Evolutionary conservation across 2,888 invertebrate genomes (phyloP), one percentile per base, ranked within the genome.

Genomic region (Apoda limacodes): DNA sequence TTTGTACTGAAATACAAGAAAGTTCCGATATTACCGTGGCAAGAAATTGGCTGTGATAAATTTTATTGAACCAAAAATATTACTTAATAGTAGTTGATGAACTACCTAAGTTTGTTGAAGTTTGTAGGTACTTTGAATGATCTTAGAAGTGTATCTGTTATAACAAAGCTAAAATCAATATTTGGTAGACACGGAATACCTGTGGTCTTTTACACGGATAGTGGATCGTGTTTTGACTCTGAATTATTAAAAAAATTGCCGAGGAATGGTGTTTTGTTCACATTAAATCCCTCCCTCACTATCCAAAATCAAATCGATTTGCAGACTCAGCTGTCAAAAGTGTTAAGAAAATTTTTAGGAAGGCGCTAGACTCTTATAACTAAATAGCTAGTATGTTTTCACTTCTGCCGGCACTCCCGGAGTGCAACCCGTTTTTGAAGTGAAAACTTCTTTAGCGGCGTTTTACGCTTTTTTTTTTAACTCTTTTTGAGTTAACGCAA

Each of bases 131-230:
- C 5, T 7, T 6, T 7, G 7, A 7, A 17, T 25, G 29, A 13
- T 29, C 11, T 2, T 40, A 41, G 1, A 13, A 24, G 3, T n/a
- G 9, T 5, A 21, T 41, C n/a, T n/a, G n/a, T n/a, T 5, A 42
- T 46, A 9, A 14, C 27, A 6, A 25, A 38, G 14, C 23, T 42
- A 9, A 46, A 46, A 32, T 9, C 20, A 5, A 40, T 40, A 12
- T 43, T 45, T 33, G 23, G 33, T 5, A 32, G 40, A 9, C 38
- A 42, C 5, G 43, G 47, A 1, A 43, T 45, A 15, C 42, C 47
- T 1, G 23, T 34, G 5, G 27, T 25, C 12, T 22, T 40, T 5
- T 32, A 40, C 30, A 33, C 39, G 2, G 42, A 46, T 27, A 30
- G 30, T 22, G 44, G 42, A 2, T 40, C 42, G 2, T 43, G 21